Base-by-base conservation (phyloP, 2,888 invertebrate species). In the Caenorhabditis sp. region DNA sequence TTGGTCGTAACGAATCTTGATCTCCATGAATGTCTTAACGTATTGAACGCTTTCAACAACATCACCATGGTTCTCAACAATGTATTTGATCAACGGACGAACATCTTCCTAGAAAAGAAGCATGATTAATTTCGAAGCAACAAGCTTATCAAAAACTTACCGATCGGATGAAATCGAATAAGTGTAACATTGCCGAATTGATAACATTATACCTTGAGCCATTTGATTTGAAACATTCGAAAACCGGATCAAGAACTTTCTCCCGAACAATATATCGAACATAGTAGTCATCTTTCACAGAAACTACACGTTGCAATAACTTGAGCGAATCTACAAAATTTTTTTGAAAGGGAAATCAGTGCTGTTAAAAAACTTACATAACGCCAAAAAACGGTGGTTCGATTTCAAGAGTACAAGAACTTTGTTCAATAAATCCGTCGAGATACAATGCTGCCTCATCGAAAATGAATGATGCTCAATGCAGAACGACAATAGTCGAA, bases 231-330 rank as follows among this genome's bases (percentile, higher is more conserved):
- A 99, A 96, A 81, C 96, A 94, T 89, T 96, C 95, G 83, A 97
- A 93, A 68, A 99, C 95, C 38, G 95, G 95, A 59, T 82, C 80
- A 21, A 99, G 95, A 68, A 97, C 91, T 90, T 95, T 94, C 76
- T 95, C 94, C 89, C 94, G 94, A 83, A 94, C 93, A 85, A 97
- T 95, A 90, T 97, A 94, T 88, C 95, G 91, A 90, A 97, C 95
- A 90, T 99, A 99, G 89, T 99, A 95, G 89, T 99, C 99, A 89
- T 99, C 99, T 90, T 99, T 97, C 71, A 97, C 91, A 64, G 96
- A 95, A 86, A 97, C 93, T 80, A 99, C 94, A 90, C 95, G 95
- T 85, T 99, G 92, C 92, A 99, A 93, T 90, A 99, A 94, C 90
- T 97, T 92, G 84, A 99, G 91, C 66, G 97, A 95, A 90, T 95